These are phyloP conservation scores for Bradypus variegatus DNA, from an alignment of 2,797 vertebrate genomes.

Conservation along the genomic window DNA sequence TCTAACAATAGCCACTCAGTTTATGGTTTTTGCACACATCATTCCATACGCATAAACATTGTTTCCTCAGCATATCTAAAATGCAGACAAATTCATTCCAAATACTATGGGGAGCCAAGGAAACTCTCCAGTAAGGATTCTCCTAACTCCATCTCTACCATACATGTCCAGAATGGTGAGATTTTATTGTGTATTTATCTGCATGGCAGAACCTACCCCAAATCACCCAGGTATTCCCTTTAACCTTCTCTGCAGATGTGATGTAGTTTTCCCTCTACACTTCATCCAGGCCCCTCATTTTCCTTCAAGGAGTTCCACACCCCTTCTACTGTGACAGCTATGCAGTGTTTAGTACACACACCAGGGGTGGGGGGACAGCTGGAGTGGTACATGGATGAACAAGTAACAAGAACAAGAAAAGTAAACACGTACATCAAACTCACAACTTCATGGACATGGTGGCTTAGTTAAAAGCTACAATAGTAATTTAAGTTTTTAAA, in stretches of 20 bases:
- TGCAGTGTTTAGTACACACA: fast-evolving
- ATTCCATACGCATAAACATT: neutral
- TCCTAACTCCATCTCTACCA: neutral
- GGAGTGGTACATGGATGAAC: neutral
- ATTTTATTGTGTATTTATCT: neutral
- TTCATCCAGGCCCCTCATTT: neutral
- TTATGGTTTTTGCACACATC: too few relatives aligned
- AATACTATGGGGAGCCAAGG: neutral
- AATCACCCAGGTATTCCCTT: neutral
- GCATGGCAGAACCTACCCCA: neutral
- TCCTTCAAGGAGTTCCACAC: neutral
- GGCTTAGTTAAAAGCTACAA: neutral
- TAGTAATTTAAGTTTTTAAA: neutral
- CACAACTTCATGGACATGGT: too few relatives aligned
- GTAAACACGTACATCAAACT: neutral
- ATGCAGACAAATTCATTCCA: neutral
- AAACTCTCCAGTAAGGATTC: neutral
- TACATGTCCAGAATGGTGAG: too few relatives aligned
- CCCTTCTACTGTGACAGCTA: neutral
- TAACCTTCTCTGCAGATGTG: neutral
- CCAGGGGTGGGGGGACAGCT: fast-evolving
- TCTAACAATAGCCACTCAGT: too few relatives aligned
- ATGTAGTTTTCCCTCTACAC: neutral
- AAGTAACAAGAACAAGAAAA: neutral
- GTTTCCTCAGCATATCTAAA: neutral